Conservation (phyloP, 1,140 invertebrate species). For the Ceratina australensis region DNA sequence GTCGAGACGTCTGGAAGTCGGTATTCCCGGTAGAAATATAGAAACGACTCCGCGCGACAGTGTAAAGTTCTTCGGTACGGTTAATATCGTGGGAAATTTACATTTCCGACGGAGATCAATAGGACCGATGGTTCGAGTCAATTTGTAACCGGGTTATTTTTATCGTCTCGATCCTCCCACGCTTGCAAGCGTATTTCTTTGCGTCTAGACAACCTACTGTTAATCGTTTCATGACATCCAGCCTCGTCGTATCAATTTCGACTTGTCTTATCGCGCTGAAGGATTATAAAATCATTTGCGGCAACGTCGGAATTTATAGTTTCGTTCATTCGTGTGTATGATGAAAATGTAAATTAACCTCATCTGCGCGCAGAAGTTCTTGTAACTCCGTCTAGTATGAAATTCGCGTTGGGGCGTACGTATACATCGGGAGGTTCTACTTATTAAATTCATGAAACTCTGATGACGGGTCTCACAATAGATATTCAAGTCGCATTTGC, state of each 20-base stretch:
- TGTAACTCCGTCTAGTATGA: background rate
- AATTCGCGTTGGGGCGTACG: too few species aligned
- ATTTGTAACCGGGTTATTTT: constrained; percentile 8
- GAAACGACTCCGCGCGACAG: too few species aligned
- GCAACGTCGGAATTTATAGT: too few species aligned
- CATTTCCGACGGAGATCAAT: constrained; percentile 27
- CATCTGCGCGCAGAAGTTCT: too few species aligned
- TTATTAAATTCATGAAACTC: background rate
- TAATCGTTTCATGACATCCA: background rate
- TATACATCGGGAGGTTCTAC: background rate
- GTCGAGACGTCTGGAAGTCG: background rate
- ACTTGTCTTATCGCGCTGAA: too few species aligned
- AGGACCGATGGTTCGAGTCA: background rate
- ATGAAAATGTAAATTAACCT: too few species aligned
- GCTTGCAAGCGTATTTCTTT: background rate
- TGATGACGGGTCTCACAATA: background rate
- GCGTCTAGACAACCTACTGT: background rate
- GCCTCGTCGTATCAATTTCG: too few species aligned
- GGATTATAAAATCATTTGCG: too few species aligned
- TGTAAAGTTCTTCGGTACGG: too few species aligned
- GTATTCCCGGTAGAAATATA: constrained; percentile 14
- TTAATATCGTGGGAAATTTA: constrained; percentile 29
- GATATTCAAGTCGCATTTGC: background rate
- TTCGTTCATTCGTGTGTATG: too few species aligned
- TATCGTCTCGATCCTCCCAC: background rate